Conservation (phyloP, 2,113 vertebrate genomes). For the Alces alces region DNA sequence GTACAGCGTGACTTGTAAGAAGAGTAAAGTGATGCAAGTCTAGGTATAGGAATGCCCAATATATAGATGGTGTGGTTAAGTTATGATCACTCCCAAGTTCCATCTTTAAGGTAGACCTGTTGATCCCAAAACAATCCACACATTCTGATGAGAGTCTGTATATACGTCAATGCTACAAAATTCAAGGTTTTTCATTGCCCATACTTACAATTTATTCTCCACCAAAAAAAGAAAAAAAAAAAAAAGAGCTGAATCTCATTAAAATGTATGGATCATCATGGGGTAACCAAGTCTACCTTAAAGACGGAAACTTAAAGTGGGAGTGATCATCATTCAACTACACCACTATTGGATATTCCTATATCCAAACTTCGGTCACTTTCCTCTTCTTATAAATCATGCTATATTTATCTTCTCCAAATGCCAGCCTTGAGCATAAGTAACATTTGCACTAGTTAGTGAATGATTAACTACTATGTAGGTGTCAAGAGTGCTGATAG, state of each 20-base stretch:
- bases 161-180: not conserved
- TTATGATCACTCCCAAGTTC: not conserved
- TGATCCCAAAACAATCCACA: not conserved
- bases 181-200: not conserved
- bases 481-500: not conserved
- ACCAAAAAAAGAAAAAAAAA: not conserved
- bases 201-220: not conserved
- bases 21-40: not conserved
- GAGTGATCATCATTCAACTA: not conserved
- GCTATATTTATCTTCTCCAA: not conserved
- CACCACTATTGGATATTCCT: not conserved
- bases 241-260: not conserved
- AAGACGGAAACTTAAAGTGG: not conserved
- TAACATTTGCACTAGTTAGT: not conserved
- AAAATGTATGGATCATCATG: not conserved
- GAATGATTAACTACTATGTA: not conserved
- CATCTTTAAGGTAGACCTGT: not conserved
- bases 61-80: not conserved
- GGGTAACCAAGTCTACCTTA: not conserved
- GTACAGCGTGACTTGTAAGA: not conserved
- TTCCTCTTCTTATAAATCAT: not conserved
- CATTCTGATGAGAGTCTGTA: not conserved
- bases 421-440: not conserved
- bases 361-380: not conserved
- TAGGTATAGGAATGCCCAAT: not conserved